Evolutionary conservation across 2,113 vertebrate species (phyloP).

Genomic region (Andinoacara biseriatus): DNA sequence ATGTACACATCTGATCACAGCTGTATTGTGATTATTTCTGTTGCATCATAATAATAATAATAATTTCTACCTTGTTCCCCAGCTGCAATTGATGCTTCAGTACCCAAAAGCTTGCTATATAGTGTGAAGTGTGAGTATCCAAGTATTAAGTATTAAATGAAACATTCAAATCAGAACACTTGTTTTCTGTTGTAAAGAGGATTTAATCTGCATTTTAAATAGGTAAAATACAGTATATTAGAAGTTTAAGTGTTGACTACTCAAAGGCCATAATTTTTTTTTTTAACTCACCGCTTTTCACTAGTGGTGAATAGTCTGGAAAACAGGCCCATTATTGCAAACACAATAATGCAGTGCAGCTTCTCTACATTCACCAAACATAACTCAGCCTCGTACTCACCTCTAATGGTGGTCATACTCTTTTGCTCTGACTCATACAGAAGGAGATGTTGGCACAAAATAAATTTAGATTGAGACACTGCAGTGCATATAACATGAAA

Average conservation of each 20-base stretch:
- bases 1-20: neutral
- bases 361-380: neutral
- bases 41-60: neutral
- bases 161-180: no score
- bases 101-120: slow-evolving; percentile 85
- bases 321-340: neutral
- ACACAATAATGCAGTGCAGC: neutral
- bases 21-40: neutral
- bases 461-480: neutral
- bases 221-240: no score
- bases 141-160: neutral
- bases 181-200: no score
- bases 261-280: no score
- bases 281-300: neutral
- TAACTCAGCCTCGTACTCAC: slow-evolving; percentile 1
- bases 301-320: neutral
- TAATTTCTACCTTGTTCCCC: slow-evolving; percentile 5
- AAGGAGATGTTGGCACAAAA: neutral
- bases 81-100: slow-evolving; percentile 90
- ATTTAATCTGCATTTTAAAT: no score
- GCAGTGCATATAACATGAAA: neutral
- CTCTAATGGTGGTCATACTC: neutral
- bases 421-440: neutral
- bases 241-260: no score
- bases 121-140: slow-evolving; percentile 90